Evolutionary conservation across 2,888 invertebrate species (phyloP).

Genomic region (Harpalus rubripes): DNA sequence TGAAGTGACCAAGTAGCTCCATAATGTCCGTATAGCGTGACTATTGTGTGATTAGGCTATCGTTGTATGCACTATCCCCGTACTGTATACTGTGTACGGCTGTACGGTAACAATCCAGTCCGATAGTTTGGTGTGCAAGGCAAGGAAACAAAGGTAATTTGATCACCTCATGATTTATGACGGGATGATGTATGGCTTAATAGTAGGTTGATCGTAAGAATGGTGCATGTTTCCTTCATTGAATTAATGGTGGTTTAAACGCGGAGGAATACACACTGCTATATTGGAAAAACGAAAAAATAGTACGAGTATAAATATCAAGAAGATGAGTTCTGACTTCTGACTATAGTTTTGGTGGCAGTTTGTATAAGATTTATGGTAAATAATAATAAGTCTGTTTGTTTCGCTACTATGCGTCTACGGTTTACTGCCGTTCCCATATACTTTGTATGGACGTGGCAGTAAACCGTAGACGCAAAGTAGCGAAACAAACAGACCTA

Average conservation of each 20-base stretch:
- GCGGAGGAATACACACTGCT: not conserved
- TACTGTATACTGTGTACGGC: not conserved
- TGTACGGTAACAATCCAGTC: not conserved
- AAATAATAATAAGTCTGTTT: no score
- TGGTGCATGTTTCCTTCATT: slow-evolving; percentile 1
- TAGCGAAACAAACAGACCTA: no score
- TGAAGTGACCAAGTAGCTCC: not conserved
- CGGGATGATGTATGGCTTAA: slow-evolving; percentile 30
- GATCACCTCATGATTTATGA: slow-evolving; percentile 43
- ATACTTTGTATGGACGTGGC: no score
- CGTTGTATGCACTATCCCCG: not conserved
- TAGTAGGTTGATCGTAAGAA: slow-evolving; percentile 4
- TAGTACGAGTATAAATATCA: no score
- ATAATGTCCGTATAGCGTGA: not conserved
- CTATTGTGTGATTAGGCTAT: not conserved
- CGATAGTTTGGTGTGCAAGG: slow-evolving; percentile 19
- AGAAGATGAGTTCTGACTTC: no score
- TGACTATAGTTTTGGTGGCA: no score
- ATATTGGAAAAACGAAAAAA: not conserved
- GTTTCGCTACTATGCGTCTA: no score
- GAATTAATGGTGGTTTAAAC: slow-evolving; percentile 11
- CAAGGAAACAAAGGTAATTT: slow-evolving; percentile 47
- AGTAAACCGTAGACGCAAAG: no score
- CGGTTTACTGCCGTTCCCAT: no score
- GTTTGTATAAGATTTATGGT: no score